Base-by-base conservation (phyloP, 2,113 vertebrate species). In the Chloroceryle aenea region DNA sequence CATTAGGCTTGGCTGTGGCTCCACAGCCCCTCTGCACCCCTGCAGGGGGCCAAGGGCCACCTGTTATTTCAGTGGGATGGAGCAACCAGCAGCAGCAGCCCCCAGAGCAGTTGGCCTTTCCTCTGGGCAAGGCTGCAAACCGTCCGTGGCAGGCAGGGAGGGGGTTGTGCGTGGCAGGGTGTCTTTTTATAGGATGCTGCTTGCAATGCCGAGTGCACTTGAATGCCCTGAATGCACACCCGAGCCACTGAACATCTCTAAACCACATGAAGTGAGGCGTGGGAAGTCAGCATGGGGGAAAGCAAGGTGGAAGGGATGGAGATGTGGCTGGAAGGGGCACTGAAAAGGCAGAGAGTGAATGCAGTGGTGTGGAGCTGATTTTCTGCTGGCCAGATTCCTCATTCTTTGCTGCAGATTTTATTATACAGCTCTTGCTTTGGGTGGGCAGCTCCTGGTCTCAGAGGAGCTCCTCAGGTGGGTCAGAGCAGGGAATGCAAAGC, bases 131-230 rank as follows among this genome's bases (percentile, higher is more conserved):
- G 50, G 67, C 40, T 40, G 80, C 50, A 42, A 43, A 10, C 3
- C 30, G 0, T 0, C 32, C 1, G 0, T 3, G 48, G n/a, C 2
- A 43, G 26, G 34, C 85, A 40, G 63, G 48, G 7, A 58, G 21
- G 12, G 32, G 36, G 59, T 5, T 38, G 42, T 77, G 76, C 42
- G 3, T 1, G 69, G 21, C 58, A 2, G 66, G 34, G 11, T 34
- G 73, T 34, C 36, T 56, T 56, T 58, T 63, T 30, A 23, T 0
- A 34, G 85, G 67, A 40, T 21, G 10, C 66, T 82, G 58, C 58
- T 50, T 45, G 69, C 58, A 89, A 91, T 14, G 61, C 52, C 80
- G 15, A 91, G 53, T 2, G 77, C 62, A 2, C 58, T 47, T 3
- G 25, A 62, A 36, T 79, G 82, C 82, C 62, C 48, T 3, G 61